phyloP scores from a whole-genome alignment of 2,797 vertebrate species.

The Hydrocynus forskahlii region DNA sequence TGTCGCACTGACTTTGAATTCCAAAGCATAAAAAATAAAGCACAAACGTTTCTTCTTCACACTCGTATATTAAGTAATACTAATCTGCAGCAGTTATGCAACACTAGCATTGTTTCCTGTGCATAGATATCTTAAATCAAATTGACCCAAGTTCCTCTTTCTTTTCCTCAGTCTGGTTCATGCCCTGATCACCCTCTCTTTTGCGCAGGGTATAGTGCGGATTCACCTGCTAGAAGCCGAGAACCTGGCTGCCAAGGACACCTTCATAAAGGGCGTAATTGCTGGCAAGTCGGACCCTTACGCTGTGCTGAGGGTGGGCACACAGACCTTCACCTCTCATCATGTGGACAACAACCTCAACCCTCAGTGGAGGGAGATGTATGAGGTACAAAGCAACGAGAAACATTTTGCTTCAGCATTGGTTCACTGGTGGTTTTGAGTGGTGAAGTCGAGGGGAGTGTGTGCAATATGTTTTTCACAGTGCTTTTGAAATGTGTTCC shows the following conservation, averaged over 20 bases:
- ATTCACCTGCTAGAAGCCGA: slow-evolving; percentile 88
- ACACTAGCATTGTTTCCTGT: not conserved
- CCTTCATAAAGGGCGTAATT: slow-evolving; percentile 88
- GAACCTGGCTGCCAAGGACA: slow-evolving; percentile 87
- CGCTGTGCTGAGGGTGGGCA: slow-evolving; percentile 88
- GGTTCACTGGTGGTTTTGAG: not conserved
- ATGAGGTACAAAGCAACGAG: slow-evolving; percentile 80
- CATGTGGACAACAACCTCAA: slow-evolving; percentile 88
- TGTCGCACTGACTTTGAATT: not conserved
- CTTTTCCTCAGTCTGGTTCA: not conserved
- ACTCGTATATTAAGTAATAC: not conserved
- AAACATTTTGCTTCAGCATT: not conserved
- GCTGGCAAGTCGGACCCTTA: slow-evolving; percentile 94
- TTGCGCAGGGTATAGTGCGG: slow-evolving; percentile 86
- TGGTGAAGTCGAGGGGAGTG: not conserved
- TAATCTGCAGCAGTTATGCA: not conserved
- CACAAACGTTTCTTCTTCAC: not conserved
- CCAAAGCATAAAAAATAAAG: not conserved
- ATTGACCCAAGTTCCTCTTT: not conserved
- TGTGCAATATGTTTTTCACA: not conserved
- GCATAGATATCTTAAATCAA: not conserved
- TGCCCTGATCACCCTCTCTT: not conserved
- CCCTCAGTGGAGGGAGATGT: slow-evolving; percentile 92
- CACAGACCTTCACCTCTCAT: slow-evolving; percentile 89
- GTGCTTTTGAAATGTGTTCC: not conserved